Percentiles rank a stretch among this genome's conserved stretches.
Conservation (phyloP, 1,140 invertebrate species). For the Melitaea cinxia region DNA sequence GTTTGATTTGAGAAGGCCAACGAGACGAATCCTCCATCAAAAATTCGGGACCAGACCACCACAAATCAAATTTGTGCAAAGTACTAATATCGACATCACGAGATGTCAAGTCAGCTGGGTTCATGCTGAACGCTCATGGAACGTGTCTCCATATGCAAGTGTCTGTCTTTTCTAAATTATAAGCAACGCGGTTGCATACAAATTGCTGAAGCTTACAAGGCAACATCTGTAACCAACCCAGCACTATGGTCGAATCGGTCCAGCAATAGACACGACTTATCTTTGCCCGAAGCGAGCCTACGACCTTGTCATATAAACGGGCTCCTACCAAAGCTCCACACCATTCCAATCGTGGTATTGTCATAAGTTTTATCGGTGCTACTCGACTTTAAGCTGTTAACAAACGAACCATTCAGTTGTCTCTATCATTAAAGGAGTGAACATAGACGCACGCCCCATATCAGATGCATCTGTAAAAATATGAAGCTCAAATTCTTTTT, state of each 20-base stretch:
- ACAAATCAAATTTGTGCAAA: constrained; percentile 10
- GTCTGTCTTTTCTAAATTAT: constrained; percentile 24
- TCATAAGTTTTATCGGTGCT: constrained; percentile 26
- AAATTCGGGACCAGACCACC: constrained; percentile 35
- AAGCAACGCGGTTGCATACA: constrained; percentile 21
- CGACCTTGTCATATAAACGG: constrained; percentile 30
- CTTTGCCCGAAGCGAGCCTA: constrained; percentile 4
- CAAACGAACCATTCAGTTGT: constrained; percentile 27
- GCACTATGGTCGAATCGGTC: constrained; percentile 35
- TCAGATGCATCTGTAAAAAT: constrained; percentile 61
- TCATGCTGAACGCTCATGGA: constrained; percentile 9
- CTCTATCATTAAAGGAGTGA: constrained; percentile 32
- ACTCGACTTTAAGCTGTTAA: constrained; percentile 32
- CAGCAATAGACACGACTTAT: constrained; percentile 20
- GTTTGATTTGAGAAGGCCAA: constrained; percentile 1
- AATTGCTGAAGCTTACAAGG: constrained; percentile 17
- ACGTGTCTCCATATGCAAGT: constrained; percentile 35
- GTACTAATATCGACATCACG: constrained; percentile 27
- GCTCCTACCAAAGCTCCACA: constrained; percentile 31
- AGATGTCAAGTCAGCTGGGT: constrained; percentile 36
- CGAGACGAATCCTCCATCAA: constrained; percentile 9
- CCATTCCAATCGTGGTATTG: constrained; percentile 34
- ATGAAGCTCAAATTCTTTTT: constrained; percentile 34
- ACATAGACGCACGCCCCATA: constrained; percentile 62
- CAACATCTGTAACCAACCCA: constrained; percentile 29